These are phyloP conservation scores for Lordiphosa collinella DNA, from an alignment of 1,140 invertebrate species.

Conservation along the genomic window DNA sequence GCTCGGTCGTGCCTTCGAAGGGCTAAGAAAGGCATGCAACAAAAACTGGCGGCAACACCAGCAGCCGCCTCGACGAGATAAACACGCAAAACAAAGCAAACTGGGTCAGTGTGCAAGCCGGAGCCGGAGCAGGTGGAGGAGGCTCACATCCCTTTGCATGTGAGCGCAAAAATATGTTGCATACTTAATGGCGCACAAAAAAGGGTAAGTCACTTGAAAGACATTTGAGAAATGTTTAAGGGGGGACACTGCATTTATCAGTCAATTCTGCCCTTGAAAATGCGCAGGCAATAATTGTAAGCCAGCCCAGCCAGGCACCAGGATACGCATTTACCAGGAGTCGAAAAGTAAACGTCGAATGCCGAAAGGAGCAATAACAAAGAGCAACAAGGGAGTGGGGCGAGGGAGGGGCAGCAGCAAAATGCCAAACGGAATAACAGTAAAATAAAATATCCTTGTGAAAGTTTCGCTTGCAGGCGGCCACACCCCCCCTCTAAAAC, in stretches of 20 bases:
- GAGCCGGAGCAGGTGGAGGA: neutral
- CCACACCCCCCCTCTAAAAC: slow-evolving; percentile 4
- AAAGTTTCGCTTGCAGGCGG: slow-evolving; percentile 61
- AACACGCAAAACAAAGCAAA: slow-evolving; percentile 75
- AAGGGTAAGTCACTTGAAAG: slow-evolving; percentile 46
- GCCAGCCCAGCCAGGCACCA: slow-evolving; percentile 11
- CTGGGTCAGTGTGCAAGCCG: slow-evolving; percentile 57
- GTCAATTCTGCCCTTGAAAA: neutral
- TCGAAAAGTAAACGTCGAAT: slow-evolving; percentile 54
- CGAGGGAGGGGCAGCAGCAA: slow-evolving; percentile 6
- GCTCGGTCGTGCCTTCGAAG: slow-evolving; percentile 10
- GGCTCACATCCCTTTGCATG: slow-evolving; percentile 32
- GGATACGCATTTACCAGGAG: slow-evolving; percentile 33
- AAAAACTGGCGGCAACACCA: slow-evolving; percentile 58
- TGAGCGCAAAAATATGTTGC: slow-evolving; percentile 49
- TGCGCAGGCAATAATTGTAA: neutral
- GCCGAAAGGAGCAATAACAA: slow-evolving; percentile 48
- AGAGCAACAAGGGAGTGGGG: slow-evolving; percentile 16
- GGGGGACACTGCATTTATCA: too few relatives aligned
- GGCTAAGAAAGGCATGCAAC: slow-evolving; percentile 30
- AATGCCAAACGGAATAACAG: slow-evolving; percentile 49
- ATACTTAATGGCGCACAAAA: slow-evolving; percentile 41
- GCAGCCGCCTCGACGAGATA: slow-evolving; percentile 54
- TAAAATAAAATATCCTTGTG: slow-evolving; percentile 71
- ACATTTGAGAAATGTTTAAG: slow-evolving; percentile 26